A percentile compares a stretch with the other conserved stretches of the same genome.
These are phyloP conservation scores for Molothrus ater DNA, from an alignment of 2,797 vertebrate genomes.

Conservation along the genomic window DNA sequence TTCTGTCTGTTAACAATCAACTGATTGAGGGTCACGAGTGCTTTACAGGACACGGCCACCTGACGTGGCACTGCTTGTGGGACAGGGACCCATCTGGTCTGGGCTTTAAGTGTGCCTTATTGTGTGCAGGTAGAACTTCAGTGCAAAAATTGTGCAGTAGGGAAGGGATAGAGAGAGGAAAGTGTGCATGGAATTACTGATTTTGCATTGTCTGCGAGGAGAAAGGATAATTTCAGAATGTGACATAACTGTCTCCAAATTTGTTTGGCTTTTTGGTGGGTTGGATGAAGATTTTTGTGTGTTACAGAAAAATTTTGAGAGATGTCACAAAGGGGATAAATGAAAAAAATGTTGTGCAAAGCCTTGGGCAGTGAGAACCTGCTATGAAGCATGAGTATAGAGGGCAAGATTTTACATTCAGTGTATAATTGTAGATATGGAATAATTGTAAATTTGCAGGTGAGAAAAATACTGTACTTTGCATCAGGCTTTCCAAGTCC, in stretches of 20 bases:
- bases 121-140: not conserved
- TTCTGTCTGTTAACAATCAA: not conserved
- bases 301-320: not conserved
- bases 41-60: not conserved
- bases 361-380: not conserved
- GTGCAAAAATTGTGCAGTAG: not conserved
- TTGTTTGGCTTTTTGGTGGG: not conserved
- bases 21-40: not conserved
- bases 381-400: not conserved
- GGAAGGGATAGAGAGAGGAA: not conserved
- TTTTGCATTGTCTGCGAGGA: rapidly evolving
- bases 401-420: not conserved
- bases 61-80: not conserved
- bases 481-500: not conserved
- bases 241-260: not conserved
- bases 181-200: rapidly evolving
- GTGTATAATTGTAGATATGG: not conserved
- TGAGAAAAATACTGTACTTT: constrained; percentile 40
- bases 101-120: not conserved
- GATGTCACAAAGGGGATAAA: not conserved
- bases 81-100: not conserved
- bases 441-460: not conserved
- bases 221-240: not conserved
- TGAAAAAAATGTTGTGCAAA: not conserved
- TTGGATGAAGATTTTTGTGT: not conserved